Evolutionary conservation across 1,140 invertebrate genomes (phyloP), one percentile per base, ranked within the genome.

Genomic region (Pseudomyrmex dendroicus): DNA sequence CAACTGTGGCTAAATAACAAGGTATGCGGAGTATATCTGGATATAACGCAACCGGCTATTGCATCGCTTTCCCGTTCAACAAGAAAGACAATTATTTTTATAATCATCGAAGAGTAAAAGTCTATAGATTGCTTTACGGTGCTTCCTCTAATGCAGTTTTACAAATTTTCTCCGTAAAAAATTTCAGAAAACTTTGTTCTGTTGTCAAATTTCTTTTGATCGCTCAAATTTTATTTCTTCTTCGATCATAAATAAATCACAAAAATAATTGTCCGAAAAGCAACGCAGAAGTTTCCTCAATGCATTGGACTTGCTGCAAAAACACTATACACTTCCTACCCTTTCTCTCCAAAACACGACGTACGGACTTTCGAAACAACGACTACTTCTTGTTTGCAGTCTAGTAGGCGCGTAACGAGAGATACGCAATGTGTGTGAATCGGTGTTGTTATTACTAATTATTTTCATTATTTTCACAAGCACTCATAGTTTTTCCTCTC

Each of bases 1-100:
- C 87, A 88, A 88, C 87, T 88, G 87, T 50, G 88, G 87, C 86
- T 84, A 80, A 80, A 84, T 88, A 88, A 88, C 87, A 88, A 88
- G 87, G 86, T 67, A 73, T 83, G 86, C 70, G 86, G 86, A 82
- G 68, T 80, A 80, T 72, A 80, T 72, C 66, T 80, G 67, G 44
- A 44, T 78, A 78, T 56, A 72, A 70, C 76, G 66, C 54, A 54
- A 80, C 64, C 66, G 15, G 72, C 44, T 68, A 35, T 72, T 35
- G 66, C 76, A 44, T 72, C 76, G 76, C 76, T 80, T 78, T 72
- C 72, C 66, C 48, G 66, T 50, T 66, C 44, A 70, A 80, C 76
- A 70, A 80, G 22, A 35, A 35, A 68, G 76, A 78, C 76, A 70
- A 78, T 78, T 78, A 78, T 66, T 78, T 66, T 57, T 78, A 70